phyloP scores from a whole-genome alignment of 2,113 vertebrate species.

The Silurus glanis region DNA sequence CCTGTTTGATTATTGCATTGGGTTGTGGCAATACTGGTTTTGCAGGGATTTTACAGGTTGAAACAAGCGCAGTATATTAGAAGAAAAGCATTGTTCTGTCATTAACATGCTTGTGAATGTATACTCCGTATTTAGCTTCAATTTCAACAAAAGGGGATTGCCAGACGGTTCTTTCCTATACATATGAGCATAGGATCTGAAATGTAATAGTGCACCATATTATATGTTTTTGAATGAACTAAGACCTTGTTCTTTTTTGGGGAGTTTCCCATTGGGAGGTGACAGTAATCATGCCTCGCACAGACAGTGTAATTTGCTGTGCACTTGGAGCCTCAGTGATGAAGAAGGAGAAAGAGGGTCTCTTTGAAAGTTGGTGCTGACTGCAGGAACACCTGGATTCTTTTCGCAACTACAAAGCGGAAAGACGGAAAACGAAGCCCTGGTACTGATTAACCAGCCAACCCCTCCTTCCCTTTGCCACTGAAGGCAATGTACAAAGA shows the following conservation, averaged over 20 bases:
- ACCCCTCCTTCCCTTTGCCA: constrained; percentile 29
- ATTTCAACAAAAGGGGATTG: constrained; percentile 20
- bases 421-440: constrained; percentile 31
- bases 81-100: neutral
- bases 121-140: neutral
- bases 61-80: neutral
- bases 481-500: constrained; percentile 40
- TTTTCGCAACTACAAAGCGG: constrained; percentile 49
- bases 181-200: constrained; percentile 8
- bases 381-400: constrained; percentile 51
- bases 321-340: constrained; percentile 28
- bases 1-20: constrained; percentile 5
- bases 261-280: constrained; percentile 37
- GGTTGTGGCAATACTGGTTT: neutral
- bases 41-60: constrained; percentile 19
- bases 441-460: constrained; percentile 49
- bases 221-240: constrained; percentile 17
- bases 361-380: constrained; percentile 29
- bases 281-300: constrained; percentile 17
- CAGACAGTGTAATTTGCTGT: constrained; percentile 47
- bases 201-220: neutral
- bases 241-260: constrained; percentile 21
- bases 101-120: neutral
- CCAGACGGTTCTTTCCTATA: constrained; percentile 1
- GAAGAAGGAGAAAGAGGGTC: constrained; percentile 29